These are phyloP conservation scores for human DNA, from an alignment of 2,113 vertebrate genomes.

Conservation along the genomic window DNA sequence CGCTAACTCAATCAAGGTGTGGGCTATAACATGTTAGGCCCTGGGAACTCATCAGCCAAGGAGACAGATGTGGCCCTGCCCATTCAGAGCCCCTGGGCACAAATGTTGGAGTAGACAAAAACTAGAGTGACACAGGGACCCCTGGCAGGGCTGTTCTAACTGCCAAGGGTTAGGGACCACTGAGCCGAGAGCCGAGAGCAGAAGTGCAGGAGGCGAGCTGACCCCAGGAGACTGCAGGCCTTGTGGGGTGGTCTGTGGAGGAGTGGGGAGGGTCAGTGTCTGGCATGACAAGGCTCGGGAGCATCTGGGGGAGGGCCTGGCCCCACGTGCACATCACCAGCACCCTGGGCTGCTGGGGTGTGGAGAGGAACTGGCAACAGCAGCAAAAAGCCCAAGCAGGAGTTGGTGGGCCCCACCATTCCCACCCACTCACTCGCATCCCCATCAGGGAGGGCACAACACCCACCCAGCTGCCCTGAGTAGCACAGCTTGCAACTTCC, in stretches of 20 bases:
- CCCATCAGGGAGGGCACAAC: not conserved
- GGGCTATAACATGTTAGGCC: no score
- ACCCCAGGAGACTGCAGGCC: no score
- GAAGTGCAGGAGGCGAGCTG: not conserved
- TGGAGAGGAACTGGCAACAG: no score
- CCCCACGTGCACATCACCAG: not conserved
- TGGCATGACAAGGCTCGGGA: no score
- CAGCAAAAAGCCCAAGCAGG: not conserved
- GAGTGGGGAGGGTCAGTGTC: no score
- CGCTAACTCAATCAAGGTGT: not conserved
- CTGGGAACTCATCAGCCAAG: not conserved
- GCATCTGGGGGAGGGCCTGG: no score
- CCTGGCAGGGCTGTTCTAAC: no score
- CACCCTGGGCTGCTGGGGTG: not conserved
- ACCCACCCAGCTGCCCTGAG: no score
- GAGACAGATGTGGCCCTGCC: not conserved
- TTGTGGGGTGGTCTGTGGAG: not conserved
- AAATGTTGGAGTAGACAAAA: not conserved
- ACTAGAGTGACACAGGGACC: not conserved
- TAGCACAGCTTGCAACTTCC: not conserved
- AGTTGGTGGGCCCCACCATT: not conserved
- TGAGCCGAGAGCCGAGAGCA: no score
- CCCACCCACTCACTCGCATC: not conserved
- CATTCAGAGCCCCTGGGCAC: not conserved
- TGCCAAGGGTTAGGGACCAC: no score